Base-by-base conservation (phyloP, 2,888 invertebrate species). In the Pseudanteris insignis region DNA sequence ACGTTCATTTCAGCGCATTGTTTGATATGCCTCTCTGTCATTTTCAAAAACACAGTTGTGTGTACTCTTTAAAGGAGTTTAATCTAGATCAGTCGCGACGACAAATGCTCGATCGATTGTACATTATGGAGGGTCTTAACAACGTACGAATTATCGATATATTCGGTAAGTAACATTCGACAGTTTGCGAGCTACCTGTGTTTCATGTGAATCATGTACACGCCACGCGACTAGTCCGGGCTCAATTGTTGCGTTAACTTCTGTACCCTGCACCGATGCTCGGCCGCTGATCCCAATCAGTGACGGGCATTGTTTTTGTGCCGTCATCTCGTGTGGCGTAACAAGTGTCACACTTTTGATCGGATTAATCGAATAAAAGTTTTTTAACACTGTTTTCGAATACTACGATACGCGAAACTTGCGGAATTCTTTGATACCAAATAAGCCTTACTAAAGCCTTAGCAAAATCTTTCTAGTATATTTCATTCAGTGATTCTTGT, bases 51-150 rank as follows among this genome's bases (percentile, higher is more conserved):
- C 46, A 50, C 28, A 50, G 11, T 12, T 44, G 43, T 58, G 29
- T 43, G 36, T 29, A 50, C 28, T 50, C 34, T 50, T 38, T 44
- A 53, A 59, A 36, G 59, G 47, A 51, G 44, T 59, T 51, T 21
- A 46, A 53, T 40, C 59, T 59, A 46, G 40, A 59, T 59, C 47
- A 41, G 41, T 25, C 46, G 33, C 40, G 37, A 43, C 32, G 51
- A 59, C 46, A 53, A 51, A 59, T 36, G 44, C 53, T 46, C 51
- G 32, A 51, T 47, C 46, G 44, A 38, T 51, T 46, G 40, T 46
- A 14, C 46, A 46, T 53, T 51, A 59, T 51, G 46, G 59, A 30
- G 51, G 47, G 47, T 53, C 41, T 36, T 9, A 28, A n/a, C 28
- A 41, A 28, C 15, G 26, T 11, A 13, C 12, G 37, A 32, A 59